Percentiles rank a stretch among this genome's conserved stretches.
phyloP scores from a whole-genome alignment of 2,113 vertebrate species.

The Orcinus orca region DNA sequence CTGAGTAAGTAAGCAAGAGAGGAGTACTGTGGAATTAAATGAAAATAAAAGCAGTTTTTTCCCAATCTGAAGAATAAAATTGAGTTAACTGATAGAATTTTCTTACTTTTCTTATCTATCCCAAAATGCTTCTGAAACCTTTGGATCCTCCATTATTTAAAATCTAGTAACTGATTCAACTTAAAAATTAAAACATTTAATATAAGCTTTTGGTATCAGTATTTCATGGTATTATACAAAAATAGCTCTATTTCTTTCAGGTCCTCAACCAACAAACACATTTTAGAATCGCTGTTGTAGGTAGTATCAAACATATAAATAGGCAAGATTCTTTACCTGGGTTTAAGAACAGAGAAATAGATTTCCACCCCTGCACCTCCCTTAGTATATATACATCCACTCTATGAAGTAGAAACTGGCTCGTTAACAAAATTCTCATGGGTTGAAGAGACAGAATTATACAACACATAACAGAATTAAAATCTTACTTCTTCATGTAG shows the following conservation, averaged over 20 bases:
- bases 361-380: background rate
- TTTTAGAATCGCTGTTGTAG: slow-evolving; percentile 13
- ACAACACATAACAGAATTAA: background rate
- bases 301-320: background rate
- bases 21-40: background rate
- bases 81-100: background rate
- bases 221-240: slow-evolving; percentile 7
- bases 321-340: background rate
- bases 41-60: background rate
- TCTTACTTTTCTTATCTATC: slow-evolving; percentile 27
- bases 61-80: slow-evolving; percentile 16
- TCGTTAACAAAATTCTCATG: background rate
- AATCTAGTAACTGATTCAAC: slow-evolving; percentile 4
- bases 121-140: slow-evolving; percentile 5
- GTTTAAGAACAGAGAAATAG: slow-evolving; percentile 45
- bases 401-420: background rate
- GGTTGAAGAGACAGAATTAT: background rate
- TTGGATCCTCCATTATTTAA: slow-evolving; percentile 25
- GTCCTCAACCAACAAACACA: background rate
- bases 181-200: slow-evolving; percentile 42
- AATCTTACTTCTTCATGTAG: slow-evolving; percentile 90
- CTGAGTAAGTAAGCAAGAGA: slow-evolving; percentile 11
- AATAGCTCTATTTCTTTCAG: slow-evolving; percentile 11
- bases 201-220: background rate
- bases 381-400: background rate